Conservation (phyloP, 2,888 invertebrate genomes). For the Papilio protenor region DNA sequence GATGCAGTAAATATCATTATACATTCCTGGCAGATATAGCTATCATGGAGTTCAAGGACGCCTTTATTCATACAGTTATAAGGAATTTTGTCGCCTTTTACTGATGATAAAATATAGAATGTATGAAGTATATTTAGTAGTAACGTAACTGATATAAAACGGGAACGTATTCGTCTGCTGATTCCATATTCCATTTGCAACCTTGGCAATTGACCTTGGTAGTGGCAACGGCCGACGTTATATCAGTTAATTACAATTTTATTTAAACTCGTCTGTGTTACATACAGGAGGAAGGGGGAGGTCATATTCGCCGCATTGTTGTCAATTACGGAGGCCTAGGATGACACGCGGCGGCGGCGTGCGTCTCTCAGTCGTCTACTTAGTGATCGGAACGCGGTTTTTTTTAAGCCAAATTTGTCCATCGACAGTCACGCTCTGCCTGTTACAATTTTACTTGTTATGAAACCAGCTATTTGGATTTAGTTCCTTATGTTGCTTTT, state of each 20-base stretch:
- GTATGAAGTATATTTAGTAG: not conserved
- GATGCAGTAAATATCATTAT: slow-evolving; percentile 8
- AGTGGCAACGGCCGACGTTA: slow-evolving; percentile 4
- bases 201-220: not conserved
- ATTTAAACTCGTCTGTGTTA: not conserved
- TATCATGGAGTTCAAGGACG: slow-evolving; percentile 10
- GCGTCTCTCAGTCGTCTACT: not conserved
- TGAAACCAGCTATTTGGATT: not conserved
- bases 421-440: slow-evolving; percentile 25
- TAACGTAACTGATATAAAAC: not conserved
- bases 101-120: not conserved
- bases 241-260: slow-evolving; percentile 2
- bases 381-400: slow-evolving; percentile 15
- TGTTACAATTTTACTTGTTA: not conserved
- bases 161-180: not conserved
- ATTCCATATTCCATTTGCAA: not conserved
- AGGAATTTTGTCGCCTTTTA: not conserved
- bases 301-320: slow-evolving; percentile 3
- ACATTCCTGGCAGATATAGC: not conserved
- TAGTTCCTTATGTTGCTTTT: not conserved
- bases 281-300: not conserved
- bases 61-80: not conserved
- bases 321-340: slow-evolving; percentile 6
- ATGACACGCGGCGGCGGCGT: not conserved
- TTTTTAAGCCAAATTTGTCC: slow-evolving; percentile 22